Conservation (phyloP, 2,113 vertebrate genomes). For the Piaya cayana region DNA sequence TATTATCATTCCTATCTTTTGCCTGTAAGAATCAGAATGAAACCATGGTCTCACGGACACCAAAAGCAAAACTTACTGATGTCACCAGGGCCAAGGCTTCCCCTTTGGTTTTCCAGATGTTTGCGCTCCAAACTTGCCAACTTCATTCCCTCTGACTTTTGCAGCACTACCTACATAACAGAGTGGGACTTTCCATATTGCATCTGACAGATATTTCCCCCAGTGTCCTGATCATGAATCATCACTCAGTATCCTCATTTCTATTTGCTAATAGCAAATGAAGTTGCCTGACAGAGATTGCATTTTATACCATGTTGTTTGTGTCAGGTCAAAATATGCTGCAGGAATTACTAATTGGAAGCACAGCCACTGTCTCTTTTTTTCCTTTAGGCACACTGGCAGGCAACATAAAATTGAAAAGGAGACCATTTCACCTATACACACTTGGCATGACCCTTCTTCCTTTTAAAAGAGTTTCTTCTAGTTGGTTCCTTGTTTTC, state of each 20-base stretch:
- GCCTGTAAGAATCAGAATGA: background rate
- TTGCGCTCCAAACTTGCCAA: background rate
- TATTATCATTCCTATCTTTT: background rate
- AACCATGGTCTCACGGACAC: background rate
- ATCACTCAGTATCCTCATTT: background rate
- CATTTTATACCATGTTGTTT: background rate
- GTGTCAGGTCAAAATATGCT: conserved; percentile 20
- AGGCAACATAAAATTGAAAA: background rate
- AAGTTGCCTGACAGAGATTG: background rate
- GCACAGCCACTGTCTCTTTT: background rate
- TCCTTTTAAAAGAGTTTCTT: background rate
- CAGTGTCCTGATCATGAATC: background rate
- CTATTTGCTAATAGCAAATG: background rate
- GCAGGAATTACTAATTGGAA: background rate
- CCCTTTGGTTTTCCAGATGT: background rate
- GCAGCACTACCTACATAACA: background rate
- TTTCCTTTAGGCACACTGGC: background rate
- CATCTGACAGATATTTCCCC: background rate
- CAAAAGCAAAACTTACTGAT: background rate
- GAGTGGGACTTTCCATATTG: background rate
- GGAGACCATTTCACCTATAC: background rate
- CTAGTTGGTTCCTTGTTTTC: background rate
- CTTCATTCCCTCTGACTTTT: background rate
- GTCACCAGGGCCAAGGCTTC: background rate
- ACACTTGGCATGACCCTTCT: background rate